Percentiles rank a stretch among this genome's conserved stretches.
phyloP scores from a whole-genome alignment of 2,113 vertebrate genomes.

The Bubalus kerabau region DNA sequence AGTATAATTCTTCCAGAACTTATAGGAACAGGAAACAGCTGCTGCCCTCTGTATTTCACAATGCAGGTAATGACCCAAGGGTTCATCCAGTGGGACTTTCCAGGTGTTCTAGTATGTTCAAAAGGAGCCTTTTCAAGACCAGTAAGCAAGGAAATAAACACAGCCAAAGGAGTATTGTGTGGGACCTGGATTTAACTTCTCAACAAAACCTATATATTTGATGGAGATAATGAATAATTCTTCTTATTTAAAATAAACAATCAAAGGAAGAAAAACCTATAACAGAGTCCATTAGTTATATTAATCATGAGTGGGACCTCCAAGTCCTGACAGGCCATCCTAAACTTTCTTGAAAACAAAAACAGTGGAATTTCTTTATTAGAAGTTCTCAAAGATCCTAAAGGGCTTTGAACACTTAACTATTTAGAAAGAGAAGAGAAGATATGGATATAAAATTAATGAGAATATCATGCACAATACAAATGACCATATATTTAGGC shows the following conservation, averaged over 20 bases:
- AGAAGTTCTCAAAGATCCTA: background rate
- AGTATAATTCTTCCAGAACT: background rate
- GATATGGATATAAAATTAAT: background rate
- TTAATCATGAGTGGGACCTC: background rate
- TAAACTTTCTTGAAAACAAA: background rate
- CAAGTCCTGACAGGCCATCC: background rate
- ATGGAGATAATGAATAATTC: background rate
- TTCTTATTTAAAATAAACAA: slow-evolving; percentile 15
- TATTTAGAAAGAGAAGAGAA: background rate
- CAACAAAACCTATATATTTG: background rate
- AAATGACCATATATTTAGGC: too few relatives aligned
- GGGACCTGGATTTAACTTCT: background rate
- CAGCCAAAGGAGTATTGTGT: background rate
- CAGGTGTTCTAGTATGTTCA: background rate
- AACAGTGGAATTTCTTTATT: background rate
- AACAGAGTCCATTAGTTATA: background rate
- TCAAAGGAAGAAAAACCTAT: background rate
- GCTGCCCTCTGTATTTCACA: background rate
- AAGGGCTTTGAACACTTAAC: background rate
- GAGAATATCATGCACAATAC: accelerated
- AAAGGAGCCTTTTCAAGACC: background rate
- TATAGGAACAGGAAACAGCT: background rate
- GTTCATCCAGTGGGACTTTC: background rate
- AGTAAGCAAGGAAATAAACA: background rate
- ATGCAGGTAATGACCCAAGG: background rate